Evolutionary conservation across 2,113 vertebrate species (phyloP).

Genomic region (Sus scrofa): DNA sequence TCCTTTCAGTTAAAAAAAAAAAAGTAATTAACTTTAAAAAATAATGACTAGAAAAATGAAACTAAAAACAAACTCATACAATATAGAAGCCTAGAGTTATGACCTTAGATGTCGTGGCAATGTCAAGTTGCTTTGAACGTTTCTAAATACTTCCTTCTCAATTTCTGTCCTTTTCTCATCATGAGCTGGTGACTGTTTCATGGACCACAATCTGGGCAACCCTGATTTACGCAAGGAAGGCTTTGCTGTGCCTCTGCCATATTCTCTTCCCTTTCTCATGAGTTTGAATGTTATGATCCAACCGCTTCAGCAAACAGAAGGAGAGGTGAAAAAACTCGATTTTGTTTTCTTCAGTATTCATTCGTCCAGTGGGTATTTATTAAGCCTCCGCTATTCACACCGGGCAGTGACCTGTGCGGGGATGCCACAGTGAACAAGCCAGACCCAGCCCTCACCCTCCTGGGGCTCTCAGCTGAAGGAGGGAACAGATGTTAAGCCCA

Average conservation of each 20-base stretch:
- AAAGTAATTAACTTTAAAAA: not conserved
- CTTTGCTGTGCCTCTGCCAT: rapidly evolving
- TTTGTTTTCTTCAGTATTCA: not conserved
- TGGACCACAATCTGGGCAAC: not conserved
- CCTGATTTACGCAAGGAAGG: not conserved
- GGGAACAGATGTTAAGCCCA: not conserved
- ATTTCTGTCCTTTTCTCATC: not conserved
- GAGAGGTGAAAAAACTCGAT: not conserved
- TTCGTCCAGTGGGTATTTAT: not conserved
- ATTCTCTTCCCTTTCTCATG: not conserved
- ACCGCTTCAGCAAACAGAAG: not conserved
- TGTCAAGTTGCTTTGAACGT: not conserved
- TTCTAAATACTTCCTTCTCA: not conserved
- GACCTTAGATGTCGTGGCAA: not conserved
- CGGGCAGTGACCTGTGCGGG: not conserved
- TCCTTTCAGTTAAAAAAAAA: too few relatives aligned
- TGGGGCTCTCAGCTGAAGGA: not conserved
- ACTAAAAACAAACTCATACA: not conserved
- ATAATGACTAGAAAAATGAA: not conserved
- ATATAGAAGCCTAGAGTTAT: not conserved
- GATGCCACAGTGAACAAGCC: not conserved
- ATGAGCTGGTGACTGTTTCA: not conserved
- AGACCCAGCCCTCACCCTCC: not conserved
- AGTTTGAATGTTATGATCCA: not conserved
- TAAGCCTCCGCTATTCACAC: not conserved